Evolutionary conservation across 2,888 invertebrate genomes (phyloP).

Genomic region (Hymenopus coronatus): DNA sequence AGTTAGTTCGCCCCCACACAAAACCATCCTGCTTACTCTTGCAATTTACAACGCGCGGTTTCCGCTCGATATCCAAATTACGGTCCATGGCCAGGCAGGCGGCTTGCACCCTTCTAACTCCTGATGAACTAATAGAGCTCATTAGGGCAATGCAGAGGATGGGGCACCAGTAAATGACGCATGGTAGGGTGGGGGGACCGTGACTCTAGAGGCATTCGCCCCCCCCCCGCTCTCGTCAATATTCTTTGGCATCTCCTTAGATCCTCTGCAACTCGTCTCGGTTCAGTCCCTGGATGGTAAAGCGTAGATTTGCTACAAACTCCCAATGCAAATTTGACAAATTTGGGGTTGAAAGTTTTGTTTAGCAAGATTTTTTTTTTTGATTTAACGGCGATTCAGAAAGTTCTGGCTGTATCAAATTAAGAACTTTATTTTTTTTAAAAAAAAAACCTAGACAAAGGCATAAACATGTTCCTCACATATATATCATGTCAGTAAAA

Average conservation of each 20-base stretch:
- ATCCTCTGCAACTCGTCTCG: background rate
- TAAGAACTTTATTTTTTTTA: too few species aligned
- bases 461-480: too few species aligned
- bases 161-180: conserved; percentile 5
- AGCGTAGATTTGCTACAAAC: too few species aligned
- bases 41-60: conserved; percentile 33
- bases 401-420: too few species aligned
- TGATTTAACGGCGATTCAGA: too few species aligned
- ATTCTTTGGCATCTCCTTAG: background rate
- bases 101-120: conserved; percentile 20
- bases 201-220: background rate
- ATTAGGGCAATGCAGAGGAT: conserved; percentile 26
- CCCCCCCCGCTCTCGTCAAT: background rate
- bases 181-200: background rate
- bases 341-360: too few species aligned
- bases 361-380: too few species aligned
- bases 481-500: too few species aligned
- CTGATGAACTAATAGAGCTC: conserved; percentile 34
- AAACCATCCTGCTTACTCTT: conserved; percentile 28
- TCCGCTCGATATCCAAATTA: conserved; percentile 32
- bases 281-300: background rate
- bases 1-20: background rate
- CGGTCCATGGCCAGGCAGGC: conserved; percentile 24
- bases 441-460: too few species aligned
- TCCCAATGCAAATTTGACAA: too few species aligned